Conservation (phyloP, 1,140 invertebrate genomes). For the Choristoneura fumiferana region DNA sequence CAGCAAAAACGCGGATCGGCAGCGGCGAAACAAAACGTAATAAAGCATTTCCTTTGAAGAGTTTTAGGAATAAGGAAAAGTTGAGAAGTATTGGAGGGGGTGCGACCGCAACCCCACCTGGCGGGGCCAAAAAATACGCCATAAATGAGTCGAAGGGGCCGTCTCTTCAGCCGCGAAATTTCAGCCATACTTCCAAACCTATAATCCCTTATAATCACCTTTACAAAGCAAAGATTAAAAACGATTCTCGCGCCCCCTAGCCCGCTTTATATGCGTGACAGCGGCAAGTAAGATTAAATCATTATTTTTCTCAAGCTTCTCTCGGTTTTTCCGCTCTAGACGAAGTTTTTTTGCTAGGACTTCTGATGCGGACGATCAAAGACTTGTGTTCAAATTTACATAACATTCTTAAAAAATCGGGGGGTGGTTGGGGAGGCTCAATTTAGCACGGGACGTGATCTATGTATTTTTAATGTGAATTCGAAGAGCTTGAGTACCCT, state of each 20-base stretch:
- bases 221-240: slow-evolving; percentile 81
- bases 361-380: slow-evolving; percentile 77
- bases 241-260: slow-evolving; percentile 68
- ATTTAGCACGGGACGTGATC: slow-evolving; percentile 50
- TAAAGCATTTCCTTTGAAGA: slow-evolving; percentile 69
- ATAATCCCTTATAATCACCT: slow-evolving; percentile 80
- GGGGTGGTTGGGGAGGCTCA: slow-evolving; percentile 49
- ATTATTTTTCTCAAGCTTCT: slow-evolving; percentile 78
- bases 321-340: slow-evolving; percentile 69
- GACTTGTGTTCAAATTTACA: slow-evolving; percentile 77
- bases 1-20: slow-evolving; percentile 29
- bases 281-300: slow-evolving; percentile 77
- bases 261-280: slow-evolving; percentile 72
- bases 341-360: slow-evolving; percentile 73
- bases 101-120: slow-evolving; percentile 64
- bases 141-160: slow-evolving; percentile 64
- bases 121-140: slow-evolving; percentile 66
- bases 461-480: slow-evolving; percentile 70
- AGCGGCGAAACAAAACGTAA: slow-evolving; percentile 61
- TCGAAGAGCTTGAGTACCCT: slow-evolving; percentile 58
- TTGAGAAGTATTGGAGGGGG: slow-evolving; percentile 58
- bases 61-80: slow-evolving; percentile 65
- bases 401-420: slow-evolving; percentile 78
- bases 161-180: slow-evolving; percentile 69
- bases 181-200: slow-evolving; percentile 77